A percentile compares a stretch with the other conserved stretches of the same genome.
These are phyloP conservation scores for Columba janthina DNA, from an alignment of 2,113 vertebrate species.

Conservation along the genomic window DNA sequence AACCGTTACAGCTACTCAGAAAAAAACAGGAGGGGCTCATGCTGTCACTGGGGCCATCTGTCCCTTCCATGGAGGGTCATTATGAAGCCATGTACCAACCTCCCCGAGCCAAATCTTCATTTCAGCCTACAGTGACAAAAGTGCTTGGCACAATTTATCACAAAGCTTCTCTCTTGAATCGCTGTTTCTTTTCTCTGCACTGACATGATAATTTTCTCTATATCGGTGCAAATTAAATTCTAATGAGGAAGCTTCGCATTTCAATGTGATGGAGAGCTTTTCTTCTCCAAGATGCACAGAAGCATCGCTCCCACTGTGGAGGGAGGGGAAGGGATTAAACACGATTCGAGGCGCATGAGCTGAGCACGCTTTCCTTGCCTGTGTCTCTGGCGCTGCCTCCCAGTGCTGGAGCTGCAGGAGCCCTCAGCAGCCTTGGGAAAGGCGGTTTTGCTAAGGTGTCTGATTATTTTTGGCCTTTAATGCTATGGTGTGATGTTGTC, in stretches of 20 bases:
- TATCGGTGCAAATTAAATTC: constrained; percentile 63
- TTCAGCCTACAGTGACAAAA: neutral
- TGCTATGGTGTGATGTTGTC: neutral
- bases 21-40: neutral
- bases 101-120: neutral
- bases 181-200: constrained; percentile 33
- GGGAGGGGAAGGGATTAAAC: neutral
- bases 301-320: neutral
- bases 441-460: neutral
- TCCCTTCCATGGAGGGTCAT: neutral
- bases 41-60: constrained; percentile 14
- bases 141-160: neutral
- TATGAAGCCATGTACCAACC: neutral
- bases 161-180: neutral
- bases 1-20: neutral
- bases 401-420: neutral
- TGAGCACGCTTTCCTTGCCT: neutral
- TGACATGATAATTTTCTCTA: constrained; percentile 66
- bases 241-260: constrained; percentile 54
- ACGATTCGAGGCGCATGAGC: neutral
- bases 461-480: neutral
- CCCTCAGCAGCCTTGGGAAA: neutral
- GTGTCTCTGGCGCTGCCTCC: neutral
- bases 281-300: neutral
- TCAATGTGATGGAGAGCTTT: constrained; percentile 51